Evolutionary conservation across 2,113 vertebrate species (phyloP), one percentile per base, ranked within the genome.

Genomic region (Lophius piscatorius): DNA sequence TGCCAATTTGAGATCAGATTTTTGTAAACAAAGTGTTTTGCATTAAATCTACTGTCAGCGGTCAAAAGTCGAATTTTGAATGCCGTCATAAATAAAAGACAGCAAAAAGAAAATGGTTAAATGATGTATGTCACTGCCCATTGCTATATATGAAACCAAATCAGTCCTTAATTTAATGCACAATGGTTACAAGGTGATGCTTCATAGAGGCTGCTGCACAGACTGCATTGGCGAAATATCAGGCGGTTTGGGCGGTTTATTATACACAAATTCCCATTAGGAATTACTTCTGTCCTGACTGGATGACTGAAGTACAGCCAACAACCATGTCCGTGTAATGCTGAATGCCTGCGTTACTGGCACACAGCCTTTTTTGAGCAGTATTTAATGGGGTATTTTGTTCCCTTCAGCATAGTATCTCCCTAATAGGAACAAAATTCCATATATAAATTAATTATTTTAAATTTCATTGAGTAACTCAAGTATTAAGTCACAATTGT

Each of bases 231-330:
- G n/a, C 23, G 44, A 48, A 63, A 40, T 51, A 10, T 63, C 64
- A 47, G 45, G 41, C 26, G 22, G 42, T 44, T 0, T 1, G 58
- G n/a, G n/a, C n/a, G 29, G 36, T 7, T 38, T 70, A 45, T 59
- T 51, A 55, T 54, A 55, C 45, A 11, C 20, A 63, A 31, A 35
- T 23, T 41, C 22, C 23, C 11, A 28, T 71, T 73, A 77, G 12
- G 14, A 26, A 60, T 17, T 47, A 61, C 46, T 33, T 47, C 26
- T 16, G 42, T 44, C 82, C 57, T 39, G 39, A 36, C 52, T 66
- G 17, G 56, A 33, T 35, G 34, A 49, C 44, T 65, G 10, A 13
- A 26, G 18, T 55, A 44, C 29, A 73, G 26, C 62, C 29, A 47
- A 14, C n/a, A 57, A 12, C 34, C 12, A n/a, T 24, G 41, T 46